Conservation (phyloP, 1,140 invertebrate species). For the Anoplolepis gracilipes region DNA sequence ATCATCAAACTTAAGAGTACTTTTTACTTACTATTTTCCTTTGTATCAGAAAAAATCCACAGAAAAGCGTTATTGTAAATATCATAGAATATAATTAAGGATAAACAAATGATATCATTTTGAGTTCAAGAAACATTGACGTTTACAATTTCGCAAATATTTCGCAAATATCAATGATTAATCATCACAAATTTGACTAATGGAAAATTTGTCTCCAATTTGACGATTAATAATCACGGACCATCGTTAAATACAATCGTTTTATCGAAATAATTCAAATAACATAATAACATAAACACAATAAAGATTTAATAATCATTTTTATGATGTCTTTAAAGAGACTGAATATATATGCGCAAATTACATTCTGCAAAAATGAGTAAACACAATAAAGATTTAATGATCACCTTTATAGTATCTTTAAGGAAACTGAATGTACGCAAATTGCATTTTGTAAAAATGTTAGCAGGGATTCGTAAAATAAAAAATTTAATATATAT, state of each 20-base stretch:
- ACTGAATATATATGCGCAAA: too few species aligned
- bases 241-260: too few species aligned
- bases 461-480: not conserved
- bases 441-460: not conserved
- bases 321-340: too few species aligned
- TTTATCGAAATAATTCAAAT: conserved; percentile 23
- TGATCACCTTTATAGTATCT: not conserved
- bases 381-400: conserved; percentile 8
- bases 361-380: too few species aligned
- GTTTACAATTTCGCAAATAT: not conserved
- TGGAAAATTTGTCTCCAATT: not conserved
- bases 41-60: too few species aligned
- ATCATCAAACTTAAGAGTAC: too few species aligned
- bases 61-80: too few species aligned
- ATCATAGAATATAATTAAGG: not conserved
- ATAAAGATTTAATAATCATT: too few species aligned
- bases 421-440: not conserved
- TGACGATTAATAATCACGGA: not conserved
- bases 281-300: too few species aligned
- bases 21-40: too few species aligned
- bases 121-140: not conserved
- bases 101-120: not conserved
- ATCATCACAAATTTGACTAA: conserved; percentile 24
- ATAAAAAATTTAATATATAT: not conserved
- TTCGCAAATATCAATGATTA: not conserved